phyloP scores from a whole-genome alignment of 2,797 vertebrate species.

The Chiroxiphia lanceolata region DNA sequence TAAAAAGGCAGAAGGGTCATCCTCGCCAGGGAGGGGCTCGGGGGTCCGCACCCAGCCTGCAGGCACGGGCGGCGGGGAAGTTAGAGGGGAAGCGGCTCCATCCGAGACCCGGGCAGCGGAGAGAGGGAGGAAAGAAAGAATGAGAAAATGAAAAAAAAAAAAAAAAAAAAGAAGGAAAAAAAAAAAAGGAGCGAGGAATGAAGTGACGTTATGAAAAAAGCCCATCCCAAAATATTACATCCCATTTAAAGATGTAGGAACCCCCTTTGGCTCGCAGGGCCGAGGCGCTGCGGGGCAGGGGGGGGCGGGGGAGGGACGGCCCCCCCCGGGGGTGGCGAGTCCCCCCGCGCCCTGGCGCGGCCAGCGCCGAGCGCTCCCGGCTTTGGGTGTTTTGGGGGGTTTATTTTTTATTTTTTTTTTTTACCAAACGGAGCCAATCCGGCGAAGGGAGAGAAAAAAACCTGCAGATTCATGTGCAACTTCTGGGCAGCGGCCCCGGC shows the following conservation, averaged over 20 bases:
- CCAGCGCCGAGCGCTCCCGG: background rate
- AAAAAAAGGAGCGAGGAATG: constrained; percentile 71
- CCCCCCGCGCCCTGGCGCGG: background rate
- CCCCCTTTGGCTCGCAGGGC: constrained; percentile 26
- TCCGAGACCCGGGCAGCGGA: constrained; percentile 67
- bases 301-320: background rate
- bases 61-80: background rate
- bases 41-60: background rate
- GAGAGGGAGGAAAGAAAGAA: constrained; percentile 13
- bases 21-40: background rate
- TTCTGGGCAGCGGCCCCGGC: background rate
- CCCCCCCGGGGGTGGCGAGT: background rate
- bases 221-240: constrained; percentile 76
- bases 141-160: constrained; percentile 68
- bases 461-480: background rate
- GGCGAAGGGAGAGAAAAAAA: background rate
- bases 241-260: constrained; percentile 76
- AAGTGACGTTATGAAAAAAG: constrained; percentile 77
- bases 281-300: constrained; percentile 11
- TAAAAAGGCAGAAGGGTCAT: background rate
- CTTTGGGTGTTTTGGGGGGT: background rate
- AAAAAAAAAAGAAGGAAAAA: constrained; percentile 50
- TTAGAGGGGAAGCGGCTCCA: constrained; percentile 68
- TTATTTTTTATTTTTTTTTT: background rate
- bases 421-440: background rate